Evolutionary conservation across 2,888 invertebrate genomes (phyloP).

Genomic region (Scaptomyza cyrtandrae): DNA sequence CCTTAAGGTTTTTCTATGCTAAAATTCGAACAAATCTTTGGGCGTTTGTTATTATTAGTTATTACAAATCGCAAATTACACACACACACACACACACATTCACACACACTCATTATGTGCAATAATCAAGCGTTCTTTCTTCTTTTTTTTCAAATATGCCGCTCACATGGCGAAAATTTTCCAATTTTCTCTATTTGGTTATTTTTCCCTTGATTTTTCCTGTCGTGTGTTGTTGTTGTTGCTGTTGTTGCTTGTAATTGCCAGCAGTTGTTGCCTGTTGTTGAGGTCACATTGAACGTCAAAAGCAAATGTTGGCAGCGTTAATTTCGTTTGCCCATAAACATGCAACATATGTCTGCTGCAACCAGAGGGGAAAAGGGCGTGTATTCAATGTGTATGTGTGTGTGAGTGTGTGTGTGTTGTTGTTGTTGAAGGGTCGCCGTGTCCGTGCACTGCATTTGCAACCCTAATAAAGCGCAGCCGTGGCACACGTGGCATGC

Average conservation of each 20-base stretch:
- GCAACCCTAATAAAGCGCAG: conserved; percentile 72
- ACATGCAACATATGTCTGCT: conserved; percentile 73
- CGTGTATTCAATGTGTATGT: not conserved
- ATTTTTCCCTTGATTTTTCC: conserved; percentile 9
- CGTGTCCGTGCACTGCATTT: conserved; percentile 52
- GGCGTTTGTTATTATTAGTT: conserved; percentile 42
- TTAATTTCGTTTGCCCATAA: conserved; percentile 77
- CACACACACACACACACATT: conserved; percentile 15
- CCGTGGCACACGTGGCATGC: conserved; percentile 65
- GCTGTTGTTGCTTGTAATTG: conserved; percentile 57
- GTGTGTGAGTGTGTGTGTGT: conserved; percentile 38
- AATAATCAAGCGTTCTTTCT: conserved; percentile 14
- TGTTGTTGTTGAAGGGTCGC: conserved; percentile 37
- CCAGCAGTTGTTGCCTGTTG: conserved; percentile 55
- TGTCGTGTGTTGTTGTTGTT: conserved; percentile 15
- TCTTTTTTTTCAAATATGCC: conserved; percentile 17
- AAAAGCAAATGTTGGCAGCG: conserved; percentile 71
- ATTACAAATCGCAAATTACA: conserved; percentile 44
- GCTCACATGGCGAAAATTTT: conserved; percentile 49
- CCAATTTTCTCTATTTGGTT: conserved; percentile 65
- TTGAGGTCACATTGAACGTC: conserved; percentile 76
- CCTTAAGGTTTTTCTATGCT: conserved; percentile 9
- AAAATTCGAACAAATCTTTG: conserved; percentile 21
- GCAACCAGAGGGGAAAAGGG: conserved; percentile 5
- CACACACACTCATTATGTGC: conserved; percentile 25